Evolutionary conservation across 2,113 vertebrate species (phyloP).

Genomic region (Gopherus flavomarginatus): DNA sequence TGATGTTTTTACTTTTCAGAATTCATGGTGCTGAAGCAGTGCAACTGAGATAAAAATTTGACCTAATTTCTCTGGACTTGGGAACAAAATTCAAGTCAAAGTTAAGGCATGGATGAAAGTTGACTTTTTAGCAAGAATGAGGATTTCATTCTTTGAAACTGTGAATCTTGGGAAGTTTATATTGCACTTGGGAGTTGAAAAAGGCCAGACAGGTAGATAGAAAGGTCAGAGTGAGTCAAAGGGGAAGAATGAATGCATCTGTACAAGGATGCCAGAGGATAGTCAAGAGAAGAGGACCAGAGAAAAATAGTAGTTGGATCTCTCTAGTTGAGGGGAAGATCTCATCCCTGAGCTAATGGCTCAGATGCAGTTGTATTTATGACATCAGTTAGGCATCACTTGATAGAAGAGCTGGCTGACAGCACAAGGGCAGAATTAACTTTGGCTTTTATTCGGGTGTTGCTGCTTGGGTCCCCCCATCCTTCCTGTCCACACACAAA

Average conservation of each 20-base stretch:
- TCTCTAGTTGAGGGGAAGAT: not conserved
- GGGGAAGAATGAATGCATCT: not conserved
- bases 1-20: conserved; percentile 41
- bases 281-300: not conserved
- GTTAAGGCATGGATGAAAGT: not conserved
- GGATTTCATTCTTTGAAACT: not conserved
- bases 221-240: not conserved
- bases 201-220: not conserved
- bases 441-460: not conserved
- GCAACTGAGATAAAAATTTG: conserved; percentile 9
- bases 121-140: not conserved
- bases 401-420: conserved; percentile 8
- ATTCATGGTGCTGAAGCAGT: not conserved
- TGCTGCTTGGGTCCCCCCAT: not conserved
- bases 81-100: not conserved
- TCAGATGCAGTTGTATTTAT: not conserved
- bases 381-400: not conserved
- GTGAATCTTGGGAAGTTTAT: not conserved
- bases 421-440: not conserved
- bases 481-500: not conserved
- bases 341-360: not conserved
- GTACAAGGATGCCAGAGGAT: not conserved
- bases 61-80: not conserved
- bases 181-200: not conserved
- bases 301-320: not conserved